Evolutionary conservation across 35 echinoderm and acorn worm species (phyloP).

Genomic region (Ophiothrix spiculata): DNA sequence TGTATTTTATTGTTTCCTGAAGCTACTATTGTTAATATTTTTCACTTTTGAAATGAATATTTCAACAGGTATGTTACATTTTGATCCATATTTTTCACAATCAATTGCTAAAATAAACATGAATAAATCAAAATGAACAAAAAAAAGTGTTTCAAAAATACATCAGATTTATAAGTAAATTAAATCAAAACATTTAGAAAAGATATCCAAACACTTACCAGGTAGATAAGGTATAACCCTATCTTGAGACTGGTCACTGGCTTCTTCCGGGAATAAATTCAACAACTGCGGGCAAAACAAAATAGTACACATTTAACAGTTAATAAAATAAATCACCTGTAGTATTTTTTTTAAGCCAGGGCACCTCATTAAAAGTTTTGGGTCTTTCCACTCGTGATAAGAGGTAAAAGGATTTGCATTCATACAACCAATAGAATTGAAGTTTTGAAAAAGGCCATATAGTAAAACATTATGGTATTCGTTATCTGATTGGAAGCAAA

Average conservation of each 20-base stretch:
- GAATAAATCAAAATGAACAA: no score
- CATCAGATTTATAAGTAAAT: no score
- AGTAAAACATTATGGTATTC: not conserved
- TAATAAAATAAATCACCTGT: not conserved
- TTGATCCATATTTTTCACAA: no score
- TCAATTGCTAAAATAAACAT: no score
- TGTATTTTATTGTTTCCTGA: no score
- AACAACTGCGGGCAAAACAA: conserved; percentile 40
- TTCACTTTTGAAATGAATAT: no score
- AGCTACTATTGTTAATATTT: no score
- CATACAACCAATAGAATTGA: not conserved
- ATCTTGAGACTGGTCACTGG: conserved; percentile 46
- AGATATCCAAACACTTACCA: conserved; percentile 51
- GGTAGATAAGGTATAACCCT: conserved; percentile 68
- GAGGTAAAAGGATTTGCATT: not conserved
- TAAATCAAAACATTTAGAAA: not conserved
- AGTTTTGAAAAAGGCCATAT: not conserved
- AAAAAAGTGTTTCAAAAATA: no score
- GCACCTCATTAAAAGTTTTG: no score
- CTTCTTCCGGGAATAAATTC: conserved; percentile 59
- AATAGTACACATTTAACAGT: not conserved
- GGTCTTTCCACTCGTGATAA: no score
- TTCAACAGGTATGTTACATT: no score
- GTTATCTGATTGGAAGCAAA: not conserved
- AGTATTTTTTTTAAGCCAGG: no score